A percentile compares a stretch with the other conserved stretches of the same genome.
These are phyloP conservation scores for Chionis minor DNA, from an alignment of 2,113 vertebrate species.

Conservation along the genomic window DNA sequence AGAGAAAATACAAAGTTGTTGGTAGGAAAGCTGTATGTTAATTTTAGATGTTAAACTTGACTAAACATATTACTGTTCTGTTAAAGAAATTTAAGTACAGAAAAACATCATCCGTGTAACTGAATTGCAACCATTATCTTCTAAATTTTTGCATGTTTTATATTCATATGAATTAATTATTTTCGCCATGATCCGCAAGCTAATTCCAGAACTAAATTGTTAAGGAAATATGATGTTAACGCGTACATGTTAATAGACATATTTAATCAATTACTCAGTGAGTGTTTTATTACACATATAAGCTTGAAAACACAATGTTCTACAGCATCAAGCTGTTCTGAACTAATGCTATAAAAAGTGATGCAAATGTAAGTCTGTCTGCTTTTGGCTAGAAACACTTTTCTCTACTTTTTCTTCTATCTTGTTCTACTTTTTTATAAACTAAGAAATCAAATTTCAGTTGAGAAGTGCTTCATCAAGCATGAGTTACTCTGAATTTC, in stretches of 20 bases:
- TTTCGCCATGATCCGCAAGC: constrained; percentile 34
- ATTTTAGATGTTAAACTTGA: not conserved
- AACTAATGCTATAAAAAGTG: constrained; percentile 24
- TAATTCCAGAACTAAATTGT: constrained; percentile 38
- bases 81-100: not conserved
- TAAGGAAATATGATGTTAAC: constrained; percentile 47
- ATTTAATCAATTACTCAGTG: constrained; percentile 60
- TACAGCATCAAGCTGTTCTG: constrained; percentile 26
- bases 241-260: constrained; percentile 33
- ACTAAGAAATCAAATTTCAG: constrained; percentile 34
- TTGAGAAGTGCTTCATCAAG: constrained; percentile 28
- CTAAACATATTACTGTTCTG: not conserved
- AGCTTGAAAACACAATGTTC: constrained; percentile 50
- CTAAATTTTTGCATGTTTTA: constrained; percentile 25
- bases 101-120: not conserved
- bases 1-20: not conserved
- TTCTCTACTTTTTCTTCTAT: not conserved
- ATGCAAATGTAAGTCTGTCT: constrained; percentile 30
- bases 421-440: not conserved
- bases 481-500: not conserved
- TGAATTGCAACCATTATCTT: constrained; percentile 37
- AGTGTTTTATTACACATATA: constrained; percentile 32
- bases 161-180: constrained; percentile 48
- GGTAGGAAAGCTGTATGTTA: not conserved
- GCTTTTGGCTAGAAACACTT: constrained; percentile 1